A percentile compares a stretch with the other conserved stretches of the same genome.
Evolutionary conservation across 2,888 invertebrate genomes (phyloP).

Genomic region (Bugulina stolonifera): DNA sequence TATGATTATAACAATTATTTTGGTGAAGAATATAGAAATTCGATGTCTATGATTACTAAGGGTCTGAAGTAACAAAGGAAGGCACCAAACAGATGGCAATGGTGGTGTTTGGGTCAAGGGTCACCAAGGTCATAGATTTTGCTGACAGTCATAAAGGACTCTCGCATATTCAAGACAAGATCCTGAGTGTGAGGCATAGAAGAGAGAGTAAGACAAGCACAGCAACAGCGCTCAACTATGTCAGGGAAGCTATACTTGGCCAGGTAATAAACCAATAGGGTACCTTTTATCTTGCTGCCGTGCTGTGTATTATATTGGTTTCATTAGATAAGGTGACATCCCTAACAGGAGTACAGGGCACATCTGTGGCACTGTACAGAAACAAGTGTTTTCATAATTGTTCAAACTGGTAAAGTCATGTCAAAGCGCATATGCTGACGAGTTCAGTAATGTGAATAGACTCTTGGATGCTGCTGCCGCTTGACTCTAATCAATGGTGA

Average conservation of each 20-base stretch:
- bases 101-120: slow-evolving; percentile 13
- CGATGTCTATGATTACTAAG: not conserved
- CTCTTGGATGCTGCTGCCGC: no score
- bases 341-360: no score
- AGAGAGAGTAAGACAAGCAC: slow-evolving; percentile 14
- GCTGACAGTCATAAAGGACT: slow-evolving; percentile 12
- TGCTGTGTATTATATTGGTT: no score
- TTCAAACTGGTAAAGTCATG: no score
- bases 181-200: not conserved
- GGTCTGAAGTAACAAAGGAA: slow-evolving; percentile 1
- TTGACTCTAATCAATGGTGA: no score
- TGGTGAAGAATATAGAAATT: no score
- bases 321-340: no score
- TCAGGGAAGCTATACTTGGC: slow-evolving; percentile 13
- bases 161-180: not conserved
- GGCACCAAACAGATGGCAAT: slow-evolving; percentile 19
- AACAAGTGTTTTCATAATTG: no score
- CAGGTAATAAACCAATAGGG: not conserved
- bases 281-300: not conserved
- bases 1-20: not conserved
- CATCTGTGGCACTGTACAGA: no score
- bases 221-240: slow-evolving; percentile 14
- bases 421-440: no score
- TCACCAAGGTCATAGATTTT: slow-evolving; percentile 1
- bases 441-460: no score